Evolutionary conservation across 2,888 invertebrate genomes (phyloP), one percentile per base, ranked within the genome.

Genomic region (Ornithoptera priamus): DNA sequence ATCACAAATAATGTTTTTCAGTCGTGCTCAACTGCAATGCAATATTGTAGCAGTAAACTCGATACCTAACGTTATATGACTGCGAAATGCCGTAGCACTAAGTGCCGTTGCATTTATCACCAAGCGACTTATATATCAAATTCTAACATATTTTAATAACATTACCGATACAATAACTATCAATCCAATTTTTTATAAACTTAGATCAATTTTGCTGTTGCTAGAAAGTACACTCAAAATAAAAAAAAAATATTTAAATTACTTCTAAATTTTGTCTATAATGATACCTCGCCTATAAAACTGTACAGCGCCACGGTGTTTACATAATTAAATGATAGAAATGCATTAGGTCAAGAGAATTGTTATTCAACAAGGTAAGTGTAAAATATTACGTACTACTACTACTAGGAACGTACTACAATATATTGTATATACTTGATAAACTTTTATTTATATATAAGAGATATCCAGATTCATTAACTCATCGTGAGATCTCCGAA

Each of bases 271-370:
- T 1, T 4, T 46, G 46, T 53, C 8, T n/a, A n/a, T 53, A 53
- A n/a, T 53, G 18, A 53, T 53, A 53, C 53, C n/a, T n/a, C n/a
- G 18, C 18, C 53, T 53, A n/a, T n/a, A 18, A 53, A 58, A 58
- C 1, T 58, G 24, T 58, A 58, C 57, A 58, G 7, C 10, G 56
- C 24, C n/a, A 58, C 20, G 50, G 36, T 62, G 46, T 67, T 67
- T 67, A 56, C 56, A 57, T 62, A 62, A 53, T 57, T 62, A 62
- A 67, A 7, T 62, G 46, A 61, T 62, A 36, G 15, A 53, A 57
- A 62, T 62, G 53, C 50, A 62, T 53, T 56, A 62, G 24, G 57
- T 46, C 15, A 8, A 12, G n/a, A 53, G 53, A n/a, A 53, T n/a
- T 53, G n/a, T n/a, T 2, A n/a, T 53, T 53, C 3, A 46, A 46